A percentile compares a stretch with the other conserved stretches of the same genome.
Evolutionary conservation across 2,797 vertebrate species (phyloP).

Genomic region (Fistularia tabacaria): DNA sequence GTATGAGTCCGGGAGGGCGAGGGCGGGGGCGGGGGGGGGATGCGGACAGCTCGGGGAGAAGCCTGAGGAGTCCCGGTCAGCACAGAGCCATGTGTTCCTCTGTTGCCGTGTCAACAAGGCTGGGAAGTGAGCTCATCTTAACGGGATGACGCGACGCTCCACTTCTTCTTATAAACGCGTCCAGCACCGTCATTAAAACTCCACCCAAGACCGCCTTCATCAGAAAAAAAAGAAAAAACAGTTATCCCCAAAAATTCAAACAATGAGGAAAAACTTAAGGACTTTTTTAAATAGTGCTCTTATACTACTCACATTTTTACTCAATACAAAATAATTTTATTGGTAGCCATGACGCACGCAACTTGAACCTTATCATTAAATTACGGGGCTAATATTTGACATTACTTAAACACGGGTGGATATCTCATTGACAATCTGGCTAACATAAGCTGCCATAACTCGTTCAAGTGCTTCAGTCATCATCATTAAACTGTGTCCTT

Average conservation of each 20-base stretch:
- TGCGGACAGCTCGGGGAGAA: too few relatives aligned
- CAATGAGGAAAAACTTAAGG: neutral
- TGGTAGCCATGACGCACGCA: too few relatives aligned
- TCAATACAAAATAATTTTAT: too few relatives aligned
- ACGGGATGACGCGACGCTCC: conserved; percentile 57
- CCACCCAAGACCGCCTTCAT: conserved; percentile 54
- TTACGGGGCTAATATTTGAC: too few relatives aligned
- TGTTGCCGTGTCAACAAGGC: conserved; percentile 50
- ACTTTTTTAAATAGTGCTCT: neutral
- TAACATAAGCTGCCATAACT: neutral
- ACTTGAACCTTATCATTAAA: too few relatives aligned
- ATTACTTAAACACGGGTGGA: too few relatives aligned
- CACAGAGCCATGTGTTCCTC: conserved; percentile 55
- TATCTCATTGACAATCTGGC: too few relatives aligned
- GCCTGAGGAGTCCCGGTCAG: conserved; percentile 9
- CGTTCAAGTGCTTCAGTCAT: conserved; percentile 5
- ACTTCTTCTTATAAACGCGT: conserved; percentile 59
- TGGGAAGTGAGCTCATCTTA: conserved; percentile 38
- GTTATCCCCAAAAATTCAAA: neutral
- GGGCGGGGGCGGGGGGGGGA: too few relatives aligned
- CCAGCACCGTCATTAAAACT: conserved; percentile 38
- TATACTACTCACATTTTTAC: too few relatives aligned
- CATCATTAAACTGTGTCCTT: neutral
- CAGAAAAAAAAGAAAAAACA: conserved; percentile 36
- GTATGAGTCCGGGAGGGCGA: too few relatives aligned